Evolutionary conservation across 2,113 vertebrate species (phyloP).

Genomic region (Taxidea taxus): DNA sequence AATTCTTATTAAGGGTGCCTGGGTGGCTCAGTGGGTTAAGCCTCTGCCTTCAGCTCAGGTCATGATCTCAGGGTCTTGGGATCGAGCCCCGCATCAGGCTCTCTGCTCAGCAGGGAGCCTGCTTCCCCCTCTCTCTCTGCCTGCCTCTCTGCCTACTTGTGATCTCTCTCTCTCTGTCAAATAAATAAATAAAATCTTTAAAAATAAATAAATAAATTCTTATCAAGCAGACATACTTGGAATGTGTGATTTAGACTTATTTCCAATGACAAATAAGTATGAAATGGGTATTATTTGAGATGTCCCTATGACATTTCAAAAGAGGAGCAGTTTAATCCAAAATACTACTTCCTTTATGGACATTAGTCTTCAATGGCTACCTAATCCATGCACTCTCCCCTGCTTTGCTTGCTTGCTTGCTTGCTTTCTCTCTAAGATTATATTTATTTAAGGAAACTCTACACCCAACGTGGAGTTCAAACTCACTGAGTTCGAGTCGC

Average conservation of each 20-base stretch:
- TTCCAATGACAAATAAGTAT: not conserved
- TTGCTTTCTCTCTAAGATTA: not conserved
- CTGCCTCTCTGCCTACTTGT: too few species aligned
- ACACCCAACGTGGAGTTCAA: not conserved
- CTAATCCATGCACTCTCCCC: not conserved
- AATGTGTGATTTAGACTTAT: not conserved
- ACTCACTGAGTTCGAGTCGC: not conserved
- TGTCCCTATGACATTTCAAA: not conserved
- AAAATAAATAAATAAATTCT: too few species aligned
- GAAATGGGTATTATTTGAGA: not conserved
- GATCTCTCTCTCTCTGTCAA: too few species aligned
- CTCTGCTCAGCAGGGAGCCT: too few species aligned
- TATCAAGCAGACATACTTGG: not conserved
- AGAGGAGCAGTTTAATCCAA: not conserved
- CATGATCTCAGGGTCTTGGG: too few species aligned
- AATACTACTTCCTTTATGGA: not conserved
- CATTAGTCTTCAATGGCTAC: not conserved
- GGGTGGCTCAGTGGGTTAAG: too few species aligned
- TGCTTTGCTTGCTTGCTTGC: not conserved
- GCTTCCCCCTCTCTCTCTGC: too few species aligned
- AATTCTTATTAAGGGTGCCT: too few species aligned
- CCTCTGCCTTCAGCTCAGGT: too few species aligned
- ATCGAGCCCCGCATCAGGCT: too few species aligned
- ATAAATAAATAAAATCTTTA: too few species aligned
- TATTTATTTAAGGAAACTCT: not conserved